Evolutionary conservation across 1,140 invertebrate species (phyloP).

Genomic region (Lysiphlebus fabarum): DNA sequence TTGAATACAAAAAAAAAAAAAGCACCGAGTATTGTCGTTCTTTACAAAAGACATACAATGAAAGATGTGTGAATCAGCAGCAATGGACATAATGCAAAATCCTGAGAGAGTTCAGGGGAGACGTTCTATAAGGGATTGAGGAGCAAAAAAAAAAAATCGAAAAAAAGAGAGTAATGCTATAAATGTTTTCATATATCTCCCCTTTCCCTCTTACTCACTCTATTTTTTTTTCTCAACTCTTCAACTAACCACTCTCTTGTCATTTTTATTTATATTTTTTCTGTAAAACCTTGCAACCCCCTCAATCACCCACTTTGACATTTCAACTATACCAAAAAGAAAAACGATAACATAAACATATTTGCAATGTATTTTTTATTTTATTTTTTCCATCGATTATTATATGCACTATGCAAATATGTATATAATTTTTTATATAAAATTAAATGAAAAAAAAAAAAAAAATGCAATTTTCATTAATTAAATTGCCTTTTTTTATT

Average conservation of each 20-base stretch:
- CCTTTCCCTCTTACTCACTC: slow-evolving; percentile 5
- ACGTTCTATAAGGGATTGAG: too few relatives aligned
- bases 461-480: neutral
- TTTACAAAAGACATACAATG: slow-evolving; percentile 47
- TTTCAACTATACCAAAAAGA: too few relatives aligned
- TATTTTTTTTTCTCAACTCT: slow-evolving; percentile 1
- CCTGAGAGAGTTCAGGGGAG: slow-evolving; percentile 30
- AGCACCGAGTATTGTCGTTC: slow-evolving; percentile 42
- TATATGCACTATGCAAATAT: too few relatives aligned
- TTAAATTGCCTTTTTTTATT: neutral
- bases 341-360: too few relatives aligned
- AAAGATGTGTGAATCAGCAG: slow-evolving; percentile 52
- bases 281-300: too few relatives aligned
- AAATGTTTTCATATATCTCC: slow-evolving; percentile 6
- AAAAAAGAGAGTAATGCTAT: neutral
- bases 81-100: slow-evolving; percentile 52
- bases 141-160: neutral
- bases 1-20: slow-evolving; percentile 36
- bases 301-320: too few relatives aligned
- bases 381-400: too few relatives aligned
- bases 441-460: neutral
- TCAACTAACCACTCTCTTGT: neutral
- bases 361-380: too few relatives aligned
- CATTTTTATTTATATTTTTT: slow-evolving; percentile 33
- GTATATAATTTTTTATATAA: too few relatives aligned